Conservation (phyloP, 2,113 vertebrate species). For the Saguinus imperator region DNA sequence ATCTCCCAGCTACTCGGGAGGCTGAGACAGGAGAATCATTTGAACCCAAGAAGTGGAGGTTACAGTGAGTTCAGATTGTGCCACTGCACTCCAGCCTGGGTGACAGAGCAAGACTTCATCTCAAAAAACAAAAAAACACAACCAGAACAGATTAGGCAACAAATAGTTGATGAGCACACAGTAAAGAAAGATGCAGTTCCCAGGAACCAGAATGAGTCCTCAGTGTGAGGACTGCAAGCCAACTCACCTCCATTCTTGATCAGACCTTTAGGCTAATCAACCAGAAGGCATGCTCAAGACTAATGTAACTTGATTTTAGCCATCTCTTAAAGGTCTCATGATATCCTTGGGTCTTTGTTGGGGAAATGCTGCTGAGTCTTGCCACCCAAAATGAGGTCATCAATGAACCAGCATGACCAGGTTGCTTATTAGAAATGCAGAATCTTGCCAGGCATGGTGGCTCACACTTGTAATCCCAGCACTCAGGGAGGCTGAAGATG, state of each 20-base stretch:
- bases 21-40: too few relatives aligned
- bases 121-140: background rate
- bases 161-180: background rate
- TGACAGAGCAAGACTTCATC: too few relatives aligned
- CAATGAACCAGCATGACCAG: background rate
- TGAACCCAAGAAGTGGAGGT: too few relatives aligned
- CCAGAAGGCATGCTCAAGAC: background rate
- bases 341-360: background rate
- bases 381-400: background rate
- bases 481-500: too few relatives aligned
- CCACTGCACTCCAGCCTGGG: too few relatives aligned
- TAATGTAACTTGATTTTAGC: background rate
- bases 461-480: too few relatives aligned
- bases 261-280: background rate
- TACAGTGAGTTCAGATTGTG: too few relatives aligned
- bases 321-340: background rate
- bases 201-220: background rate
- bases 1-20: too few relatives aligned
- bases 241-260: background rate
- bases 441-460: background rate
- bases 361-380: background rate
- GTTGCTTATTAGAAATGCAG: conserved; percentile 11
- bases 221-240: background rate
- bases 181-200: background rate
- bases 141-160: background rate